Evolutionary conservation across 2,888 invertebrate genomes (phyloP).

Genomic region (Meliscaeva auricollis): DNA sequence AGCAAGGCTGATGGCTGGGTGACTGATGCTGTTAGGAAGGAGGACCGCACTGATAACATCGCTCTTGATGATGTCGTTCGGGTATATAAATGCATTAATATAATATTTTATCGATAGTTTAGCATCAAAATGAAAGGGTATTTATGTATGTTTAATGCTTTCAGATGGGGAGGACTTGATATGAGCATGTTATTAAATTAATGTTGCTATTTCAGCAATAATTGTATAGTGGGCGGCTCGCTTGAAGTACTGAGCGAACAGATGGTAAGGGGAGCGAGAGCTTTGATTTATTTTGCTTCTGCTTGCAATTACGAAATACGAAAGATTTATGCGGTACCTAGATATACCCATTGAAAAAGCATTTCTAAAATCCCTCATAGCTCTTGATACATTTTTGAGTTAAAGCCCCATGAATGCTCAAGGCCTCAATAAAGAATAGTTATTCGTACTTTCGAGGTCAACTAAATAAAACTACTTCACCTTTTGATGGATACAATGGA

Average conservation of each 20-base stretch:
- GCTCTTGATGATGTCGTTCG: constrained; percentile 39
- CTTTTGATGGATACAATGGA: too few relatives aligned
- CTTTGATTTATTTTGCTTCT: neutral
- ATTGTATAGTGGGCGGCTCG: constrained; percentile 49
- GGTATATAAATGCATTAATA: constrained; percentile 50
- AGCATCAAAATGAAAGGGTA: constrained; percentile 56
- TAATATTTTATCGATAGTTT: constrained; percentile 61
- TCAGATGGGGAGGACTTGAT: constrained; percentile 37
- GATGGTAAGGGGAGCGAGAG: constrained; percentile 10
- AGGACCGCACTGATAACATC: constrained; percentile 57
- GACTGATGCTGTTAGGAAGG: neutral
- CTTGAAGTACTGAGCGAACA: constrained; percentile 49
- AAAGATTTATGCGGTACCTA: too few relatives aligned
- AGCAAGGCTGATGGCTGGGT: neutral
- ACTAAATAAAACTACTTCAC: too few relatives aligned
- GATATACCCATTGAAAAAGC: too few relatives aligned
- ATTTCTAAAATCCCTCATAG: too few relatives aligned
- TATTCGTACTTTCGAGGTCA: too few relatives aligned
- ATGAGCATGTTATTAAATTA: constrained; percentile 71
- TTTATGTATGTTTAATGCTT: neutral
- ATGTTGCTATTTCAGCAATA: constrained; percentile 42
- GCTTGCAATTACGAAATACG: too few relatives aligned
- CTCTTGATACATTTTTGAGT: too few relatives aligned
- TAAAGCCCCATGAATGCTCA: too few relatives aligned
- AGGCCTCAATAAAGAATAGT: too few relatives aligned